Percentiles rank a stretch among this genome's conserved stretches.
Conservation (phyloP, 2,888 invertebrate species). For the Brenthis daphne region DNA sequence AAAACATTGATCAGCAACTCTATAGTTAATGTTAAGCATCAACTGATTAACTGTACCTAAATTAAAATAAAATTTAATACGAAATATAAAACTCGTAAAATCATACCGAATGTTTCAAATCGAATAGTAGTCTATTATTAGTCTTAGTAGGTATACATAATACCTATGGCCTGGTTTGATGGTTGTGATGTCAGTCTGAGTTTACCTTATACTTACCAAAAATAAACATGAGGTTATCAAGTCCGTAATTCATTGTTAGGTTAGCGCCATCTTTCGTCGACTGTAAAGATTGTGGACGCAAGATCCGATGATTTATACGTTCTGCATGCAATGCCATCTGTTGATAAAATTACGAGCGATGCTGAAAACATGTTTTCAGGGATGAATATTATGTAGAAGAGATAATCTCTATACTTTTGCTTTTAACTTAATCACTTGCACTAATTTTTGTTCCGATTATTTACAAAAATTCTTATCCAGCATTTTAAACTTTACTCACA, state of each 20-base stretch:
- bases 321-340: slow-evolving; percentile 46
- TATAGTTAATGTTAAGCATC: too few species aligned
- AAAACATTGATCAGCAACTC: too few species aligned
- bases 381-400: background rate
- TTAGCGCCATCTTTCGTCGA: slow-evolving; percentile 55
- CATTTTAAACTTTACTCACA: too few species aligned
- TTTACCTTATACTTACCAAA: slow-evolving; percentile 65
- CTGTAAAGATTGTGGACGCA: slow-evolving; percentile 27
- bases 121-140: slow-evolving; percentile 14
- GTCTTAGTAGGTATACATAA: slow-evolving; percentile 10
- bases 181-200: slow-evolving; percentile 43
- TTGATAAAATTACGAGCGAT: background rate
- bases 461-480: too few species aligned
- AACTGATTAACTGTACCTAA: too few species aligned
- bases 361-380: slow-evolving; percentile 17
- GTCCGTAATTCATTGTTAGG: slow-evolving; percentile 38
- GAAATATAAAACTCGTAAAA: background rate
- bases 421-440: too few species aligned
- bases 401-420: too few species aligned
- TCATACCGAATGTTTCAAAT: background rate
- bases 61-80: too few species aligned
- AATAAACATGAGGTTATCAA: slow-evolving; percentile 65
- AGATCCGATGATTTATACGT: slow-evolving; percentile 34
- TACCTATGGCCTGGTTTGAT: slow-evolving; percentile 15
- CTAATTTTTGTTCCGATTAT: too few species aligned